Conservation (phyloP, 2,888 invertebrate genomes). For the Apamea monoglypha region DNA sequence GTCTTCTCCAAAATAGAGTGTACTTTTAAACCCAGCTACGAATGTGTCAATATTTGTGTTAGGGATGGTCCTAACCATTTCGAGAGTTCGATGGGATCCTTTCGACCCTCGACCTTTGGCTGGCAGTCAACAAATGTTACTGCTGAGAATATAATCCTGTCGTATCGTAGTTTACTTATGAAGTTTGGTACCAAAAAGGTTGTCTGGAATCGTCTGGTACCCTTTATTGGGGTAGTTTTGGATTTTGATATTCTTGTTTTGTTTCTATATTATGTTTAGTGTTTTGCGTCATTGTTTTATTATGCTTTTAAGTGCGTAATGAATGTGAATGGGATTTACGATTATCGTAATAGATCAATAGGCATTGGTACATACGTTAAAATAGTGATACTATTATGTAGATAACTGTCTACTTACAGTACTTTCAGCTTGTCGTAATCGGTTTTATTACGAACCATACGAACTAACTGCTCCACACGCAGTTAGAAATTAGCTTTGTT, state of each 20-base stretch:
- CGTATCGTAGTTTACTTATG: constrained; percentile 33
- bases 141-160: constrained; percentile 24
- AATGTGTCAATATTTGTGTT: constrained; percentile 55
- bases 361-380: background rate
- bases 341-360: background rate
- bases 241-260: constrained; percentile 10
- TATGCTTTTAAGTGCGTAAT: background rate
- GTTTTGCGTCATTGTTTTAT: background rate
- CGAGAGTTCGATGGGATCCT: constrained; percentile 21
- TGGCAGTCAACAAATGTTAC: constrained; percentile 45
- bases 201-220: background rate
- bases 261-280: background rate
- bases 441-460: background rate
- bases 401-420: background rate
- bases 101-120: constrained; percentile 44
- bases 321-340: too few species aligned
- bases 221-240: constrained; percentile 2
- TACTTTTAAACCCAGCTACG: constrained; percentile 38
- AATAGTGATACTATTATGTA: background rate
- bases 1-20: constrained; percentile 25
- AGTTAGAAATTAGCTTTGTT: background rate
- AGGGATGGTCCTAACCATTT: constrained; percentile 43
- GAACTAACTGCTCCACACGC: background rate
- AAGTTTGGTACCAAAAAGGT: constrained; percentile 30
- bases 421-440: background rate